Evolutionary conservation across 2,797 vertebrate genomes (phyloP), one percentile per base, ranked within the genome.

Genomic region (Heliangelus exortis): DNA sequence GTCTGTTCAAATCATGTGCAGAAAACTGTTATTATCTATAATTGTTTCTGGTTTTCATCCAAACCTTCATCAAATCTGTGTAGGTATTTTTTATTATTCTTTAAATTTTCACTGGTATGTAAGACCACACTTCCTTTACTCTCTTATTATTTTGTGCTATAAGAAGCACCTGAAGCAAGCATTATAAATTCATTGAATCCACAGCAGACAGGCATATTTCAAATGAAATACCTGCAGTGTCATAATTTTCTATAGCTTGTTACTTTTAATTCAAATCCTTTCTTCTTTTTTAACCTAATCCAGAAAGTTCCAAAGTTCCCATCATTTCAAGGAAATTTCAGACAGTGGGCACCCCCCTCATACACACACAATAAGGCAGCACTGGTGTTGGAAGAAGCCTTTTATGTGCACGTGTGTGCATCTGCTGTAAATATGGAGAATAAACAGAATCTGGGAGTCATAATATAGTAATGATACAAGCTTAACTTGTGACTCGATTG

Each of bases 181-280:
- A 92, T 95, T 96, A 94, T 85, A 90, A 87, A 96, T 96, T 92
- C 93, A 95, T 92, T 96, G 91, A 94, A 91, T 90, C 59, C 48
- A 84, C 50, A 67, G 77, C 71, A 96, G 34, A 11, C n/a, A 81
- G n/a, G 65, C 28, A 58, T 82, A 81, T 81, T 93, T 97, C 88
- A 91, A 81, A 91, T 77, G 7, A 89, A 89, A 89, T 62, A 90
- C 43, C n/a, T 86, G 33, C 71, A 80, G 57, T 75, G 79, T 74
- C 50, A 87, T 92, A 83, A 75, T 88, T 93, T 96, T 92, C 86
- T 79, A 25, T 76, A 61, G 28, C 73, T 87, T 89, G 28, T 79
- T 96, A 65, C 29, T 93, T 93, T 94, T 78, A 72, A 89, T 84
- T 88, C 57, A 84, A 31, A 88, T 88, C 6, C n/a, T 95, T 92